phyloP scores from a whole-genome alignment of 2,113 vertebrate genomes.

The Falco punctatus region DNA sequence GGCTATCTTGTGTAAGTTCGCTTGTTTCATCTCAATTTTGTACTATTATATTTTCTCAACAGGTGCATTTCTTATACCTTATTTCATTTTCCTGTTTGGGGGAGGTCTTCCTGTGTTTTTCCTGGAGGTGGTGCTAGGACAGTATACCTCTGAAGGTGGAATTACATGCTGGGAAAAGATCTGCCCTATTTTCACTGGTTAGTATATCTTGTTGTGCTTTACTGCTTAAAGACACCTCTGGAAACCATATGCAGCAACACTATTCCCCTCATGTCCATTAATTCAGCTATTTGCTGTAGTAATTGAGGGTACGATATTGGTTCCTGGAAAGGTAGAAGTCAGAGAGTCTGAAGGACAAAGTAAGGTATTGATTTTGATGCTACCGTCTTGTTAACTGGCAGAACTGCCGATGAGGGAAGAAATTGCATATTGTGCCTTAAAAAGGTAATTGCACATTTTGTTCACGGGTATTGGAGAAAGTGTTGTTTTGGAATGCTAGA shows the following conservation, averaged over 20 bases:
- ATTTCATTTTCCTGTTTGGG: conserved; percentile 98
- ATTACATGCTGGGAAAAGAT: conserved; percentile 99
- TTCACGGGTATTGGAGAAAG: not conserved
- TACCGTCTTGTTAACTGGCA: conserved; percentile 19
- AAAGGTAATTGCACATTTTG: not conserved
- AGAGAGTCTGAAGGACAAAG: conserved; percentile 24
- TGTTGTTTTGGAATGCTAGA: not conserved
- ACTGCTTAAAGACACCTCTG: not conserved
- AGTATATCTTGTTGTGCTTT: conserved; percentile 60
- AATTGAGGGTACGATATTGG: not conserved
- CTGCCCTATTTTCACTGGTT: conserved; percentile 97
- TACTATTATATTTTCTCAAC: conserved; percentile 29
- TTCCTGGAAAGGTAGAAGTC: conserved; percentile 50
- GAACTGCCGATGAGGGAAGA: not conserved
- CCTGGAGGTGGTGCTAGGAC: conserved; percentile 95
- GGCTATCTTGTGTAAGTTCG: not conserved
- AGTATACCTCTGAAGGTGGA: conserved; percentile 97
- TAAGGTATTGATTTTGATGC: conserved; percentile 37
- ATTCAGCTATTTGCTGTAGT: not conserved
- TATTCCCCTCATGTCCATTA: not conserved
- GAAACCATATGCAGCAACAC: not conserved
- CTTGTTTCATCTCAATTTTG: not conserved
- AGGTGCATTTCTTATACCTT: conserved; percentile 99
- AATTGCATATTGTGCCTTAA: not conserved
- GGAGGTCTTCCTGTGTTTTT: conserved; percentile 98